These are phyloP conservation scores for Torymus auratus DNA, from an alignment of 2,888 invertebrate genomes.

Conservation along the genomic window DNA sequence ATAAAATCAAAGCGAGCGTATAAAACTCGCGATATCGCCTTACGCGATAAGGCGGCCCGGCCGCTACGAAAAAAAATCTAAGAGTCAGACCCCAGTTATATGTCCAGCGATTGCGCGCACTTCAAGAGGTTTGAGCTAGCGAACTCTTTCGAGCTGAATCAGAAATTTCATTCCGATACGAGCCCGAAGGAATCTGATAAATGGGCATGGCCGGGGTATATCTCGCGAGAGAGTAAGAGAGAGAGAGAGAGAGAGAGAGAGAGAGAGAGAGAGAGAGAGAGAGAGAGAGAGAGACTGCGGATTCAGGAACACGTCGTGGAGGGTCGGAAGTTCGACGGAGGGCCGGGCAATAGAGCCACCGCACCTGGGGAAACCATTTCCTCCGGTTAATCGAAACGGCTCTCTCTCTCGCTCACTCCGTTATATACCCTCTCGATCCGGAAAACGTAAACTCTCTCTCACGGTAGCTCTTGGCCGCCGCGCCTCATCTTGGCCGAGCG, in stretches of 20 bases:
- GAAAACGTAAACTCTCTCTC: conserved; percentile 61
- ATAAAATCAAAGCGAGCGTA: conserved; percentile 18
- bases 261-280: conserved; percentile 23
- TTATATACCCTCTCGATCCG: conserved; percentile 51
- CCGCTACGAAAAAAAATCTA: too few species aligned
- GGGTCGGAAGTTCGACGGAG: conserved; percentile 65
- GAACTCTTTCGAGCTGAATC: conserved; percentile 47
- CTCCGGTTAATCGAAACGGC: conserved; percentile 73
- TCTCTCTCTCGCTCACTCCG: conserved; percentile 57
- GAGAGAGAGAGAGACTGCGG: conserved; percentile 16
- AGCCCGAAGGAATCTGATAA: conserved; percentile 31
- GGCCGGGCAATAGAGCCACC: conserved; percentile 69
- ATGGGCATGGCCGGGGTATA: conserved; percentile 4
- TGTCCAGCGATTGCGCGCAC: too few species aligned
- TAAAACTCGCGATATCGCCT: conserved; percentile 16
- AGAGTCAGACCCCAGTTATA: too few species aligned
- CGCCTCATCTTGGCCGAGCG: conserved; percentile 58
- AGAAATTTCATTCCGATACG: conserved; percentile 52
- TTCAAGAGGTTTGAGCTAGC: too few species aligned
- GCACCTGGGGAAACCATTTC: conserved; percentile 73
- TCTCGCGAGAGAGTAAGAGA: neutral
- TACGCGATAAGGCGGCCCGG: too few species aligned
- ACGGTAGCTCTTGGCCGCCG: neutral
- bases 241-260: neutral
- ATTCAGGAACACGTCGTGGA: conserved; percentile 50